A percentile compares a stretch with the other conserved stretches of the same genome.
These are phyloP conservation scores for Cassiopea andromeda DNA, from an alignment of 30 jellyfish, hydroid and myxozoan genomes.

Conservation along the genomic window DNA sequence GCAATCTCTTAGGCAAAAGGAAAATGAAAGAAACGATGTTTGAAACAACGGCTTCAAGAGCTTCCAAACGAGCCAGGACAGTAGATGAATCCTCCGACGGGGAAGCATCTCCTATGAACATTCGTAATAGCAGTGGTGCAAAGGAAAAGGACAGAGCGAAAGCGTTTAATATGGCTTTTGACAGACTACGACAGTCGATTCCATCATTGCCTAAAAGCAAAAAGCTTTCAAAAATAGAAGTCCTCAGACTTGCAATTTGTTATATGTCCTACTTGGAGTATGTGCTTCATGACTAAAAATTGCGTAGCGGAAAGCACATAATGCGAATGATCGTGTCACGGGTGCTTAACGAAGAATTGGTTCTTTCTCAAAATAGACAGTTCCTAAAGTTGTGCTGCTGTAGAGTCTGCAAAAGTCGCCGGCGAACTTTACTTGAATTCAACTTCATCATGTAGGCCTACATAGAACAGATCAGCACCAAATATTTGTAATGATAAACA, in stretches of 20 bases:
- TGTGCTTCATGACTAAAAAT: slow-evolving; percentile 43
- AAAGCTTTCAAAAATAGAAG: slow-evolving; percentile 80
- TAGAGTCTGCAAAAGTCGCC: slow-evolving; percentile 1
- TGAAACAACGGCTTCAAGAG: slow-evolving; percentile 40
- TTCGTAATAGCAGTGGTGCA: slow-evolving; percentile 29
- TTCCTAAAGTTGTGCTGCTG: neutral
- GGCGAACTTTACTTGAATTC: neutral
- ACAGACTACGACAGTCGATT: slow-evolving; percentile 75
- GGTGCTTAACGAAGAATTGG: neutral
- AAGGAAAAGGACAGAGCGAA: slow-evolving; percentile 88
- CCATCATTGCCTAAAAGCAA: slow-evolving; percentile 88
- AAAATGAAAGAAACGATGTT: slow-evolving; percentile 30
- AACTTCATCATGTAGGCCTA: neutral
- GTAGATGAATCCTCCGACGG: slow-evolving; percentile 72
- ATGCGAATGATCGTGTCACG: neutral
- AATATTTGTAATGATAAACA: neutral
- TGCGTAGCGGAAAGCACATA: neutral
- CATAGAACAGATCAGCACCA: neutral
- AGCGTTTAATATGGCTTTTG: slow-evolving; percentile 77
- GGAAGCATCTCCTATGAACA: slow-evolving; percentile 48
- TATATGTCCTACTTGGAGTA: slow-evolving; percentile 76
- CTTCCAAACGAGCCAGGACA: slow-evolving; percentile 56
- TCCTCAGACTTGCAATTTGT: slow-evolving; percentile 83
- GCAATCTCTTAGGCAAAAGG: slow-evolving; percentile 43
- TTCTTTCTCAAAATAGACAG: neutral